Evolutionary conservation across 2,797 vertebrate species (phyloP).

Genomic region (Oreonectes daqikongensis): DNA sequence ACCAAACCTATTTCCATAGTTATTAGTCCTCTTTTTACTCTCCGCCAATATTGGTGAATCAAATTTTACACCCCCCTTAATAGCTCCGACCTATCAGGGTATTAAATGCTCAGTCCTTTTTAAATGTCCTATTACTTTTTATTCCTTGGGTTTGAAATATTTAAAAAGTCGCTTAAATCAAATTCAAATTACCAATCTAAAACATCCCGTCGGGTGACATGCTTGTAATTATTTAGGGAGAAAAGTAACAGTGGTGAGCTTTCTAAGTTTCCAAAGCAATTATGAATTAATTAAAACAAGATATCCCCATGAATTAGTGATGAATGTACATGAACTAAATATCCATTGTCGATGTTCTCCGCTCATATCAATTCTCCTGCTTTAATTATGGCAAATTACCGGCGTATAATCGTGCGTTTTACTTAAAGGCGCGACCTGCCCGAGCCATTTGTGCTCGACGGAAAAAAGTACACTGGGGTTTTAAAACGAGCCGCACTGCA

Average conservation of each 20-base stretch:
- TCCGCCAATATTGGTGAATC: conserved; percentile 39
- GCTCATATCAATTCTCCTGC: conserved; percentile 44
- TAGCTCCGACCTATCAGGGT: conserved; percentile 49
- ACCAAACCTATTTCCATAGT: conserved; percentile 45
- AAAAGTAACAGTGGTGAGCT: conserved; percentile 48
- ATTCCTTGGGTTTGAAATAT: conserved; percentile 57
- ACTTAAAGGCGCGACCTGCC: conserved; percentile 37
- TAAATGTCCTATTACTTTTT: conserved; percentile 57
- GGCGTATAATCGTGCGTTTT: conserved; percentile 40
- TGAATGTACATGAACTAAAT: conserved; percentile 51
- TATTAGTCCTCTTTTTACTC: conserved; percentile 39
- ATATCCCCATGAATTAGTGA: conserved; percentile 61
- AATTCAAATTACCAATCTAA: conserved; percentile 65
- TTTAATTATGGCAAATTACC: conserved; percentile 58
- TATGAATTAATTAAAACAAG: conserved; percentile 64
- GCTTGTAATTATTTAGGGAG: conserved; percentile 62
- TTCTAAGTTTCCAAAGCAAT: conserved; percentile 62
- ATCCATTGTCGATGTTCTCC: conserved; percentile 46
- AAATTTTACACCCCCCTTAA: conserved; percentile 43
- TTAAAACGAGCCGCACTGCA: conserved; percentile 4
- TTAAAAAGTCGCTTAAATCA: conserved; percentile 66
- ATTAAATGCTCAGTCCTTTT: conserved; percentile 37
- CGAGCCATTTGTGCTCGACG: neutral
- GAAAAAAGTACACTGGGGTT: conserved; percentile 6
- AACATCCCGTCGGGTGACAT: conserved; percentile 59